Evolutionary conservation across 2,113 vertebrate genomes (phyloP).

Genomic region (Eublepharis macularius): DNA sequence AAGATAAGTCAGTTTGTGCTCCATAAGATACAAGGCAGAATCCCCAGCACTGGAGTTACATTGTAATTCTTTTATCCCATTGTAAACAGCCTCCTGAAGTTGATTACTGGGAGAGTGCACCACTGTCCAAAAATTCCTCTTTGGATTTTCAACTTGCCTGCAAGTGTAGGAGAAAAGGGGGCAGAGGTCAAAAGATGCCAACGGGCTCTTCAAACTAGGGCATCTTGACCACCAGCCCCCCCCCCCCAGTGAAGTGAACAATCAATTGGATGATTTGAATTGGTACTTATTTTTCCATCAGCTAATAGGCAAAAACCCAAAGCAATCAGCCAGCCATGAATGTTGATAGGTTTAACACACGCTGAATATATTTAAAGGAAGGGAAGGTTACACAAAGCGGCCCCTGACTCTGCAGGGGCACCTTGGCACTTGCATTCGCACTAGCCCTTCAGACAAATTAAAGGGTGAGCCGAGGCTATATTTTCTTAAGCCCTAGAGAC

Average conservation of each 20-base stretch:
- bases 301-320: background rate
- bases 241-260: background rate
- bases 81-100: background rate
- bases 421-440: background rate
- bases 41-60: rapidly evolving
- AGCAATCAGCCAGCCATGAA: background rate
- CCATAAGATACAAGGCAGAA: no score
- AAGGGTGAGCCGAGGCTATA: background rate
- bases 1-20: no score
- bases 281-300: background rate
- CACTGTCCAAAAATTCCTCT: background rate
- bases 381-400: background rate
- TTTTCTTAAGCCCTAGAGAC: background rate
- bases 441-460: background rate
- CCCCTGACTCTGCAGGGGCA: background rate
- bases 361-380: background rate
- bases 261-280: background rate
- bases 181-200: background rate
- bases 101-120: background rate
- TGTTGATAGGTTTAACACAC: background rate
- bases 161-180: background rate
- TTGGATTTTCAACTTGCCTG: background rate
- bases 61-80: rapidly evolving
- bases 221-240: no score
- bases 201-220: background rate